Evolutionary conservation across 2,797 vertebrate genomes (phyloP).

Genomic region (Intellagama lesueurii): DNA sequence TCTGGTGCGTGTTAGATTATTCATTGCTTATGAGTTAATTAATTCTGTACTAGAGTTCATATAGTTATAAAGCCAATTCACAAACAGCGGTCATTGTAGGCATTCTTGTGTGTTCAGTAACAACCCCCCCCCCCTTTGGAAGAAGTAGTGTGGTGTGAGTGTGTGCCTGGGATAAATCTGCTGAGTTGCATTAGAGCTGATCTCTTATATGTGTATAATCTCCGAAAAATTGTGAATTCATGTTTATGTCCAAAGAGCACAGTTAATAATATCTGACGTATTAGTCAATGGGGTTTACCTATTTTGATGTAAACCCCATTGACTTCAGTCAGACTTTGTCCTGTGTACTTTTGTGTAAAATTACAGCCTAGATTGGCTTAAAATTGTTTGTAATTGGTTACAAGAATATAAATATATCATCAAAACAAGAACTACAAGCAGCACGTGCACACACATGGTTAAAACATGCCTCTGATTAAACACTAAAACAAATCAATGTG

Average conservation of each 20-base stretch:
- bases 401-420: constrained; percentile 62
- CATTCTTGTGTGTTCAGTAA: not conserved
- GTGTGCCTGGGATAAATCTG: not conserved
- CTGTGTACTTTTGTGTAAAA: not conserved
- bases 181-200: not conserved
- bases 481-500: constrained; percentile 68
- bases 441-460: not conserved
- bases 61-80: not conserved
- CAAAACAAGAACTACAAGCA: not conserved
- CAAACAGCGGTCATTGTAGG: not conserved
- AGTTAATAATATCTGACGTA: not conserved
- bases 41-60: not conserved
- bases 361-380: constrained; percentile 55
- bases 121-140: not conserved
- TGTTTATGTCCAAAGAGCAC: not conserved
- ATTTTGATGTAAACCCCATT: not conserved
- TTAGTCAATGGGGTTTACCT: no score
- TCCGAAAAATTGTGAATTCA: not conserved
- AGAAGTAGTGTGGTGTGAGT: not conserved
- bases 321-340: not conserved
- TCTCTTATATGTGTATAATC: not conserved
- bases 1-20: not conserved
- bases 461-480: constrained; percentile 61
- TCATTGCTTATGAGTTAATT: not conserved
- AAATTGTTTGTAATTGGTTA: constrained; percentile 72